phyloP scores from a whole-genome alignment of 2,888 invertebrate species.

The Apomyelois bistriatella region DNA sequence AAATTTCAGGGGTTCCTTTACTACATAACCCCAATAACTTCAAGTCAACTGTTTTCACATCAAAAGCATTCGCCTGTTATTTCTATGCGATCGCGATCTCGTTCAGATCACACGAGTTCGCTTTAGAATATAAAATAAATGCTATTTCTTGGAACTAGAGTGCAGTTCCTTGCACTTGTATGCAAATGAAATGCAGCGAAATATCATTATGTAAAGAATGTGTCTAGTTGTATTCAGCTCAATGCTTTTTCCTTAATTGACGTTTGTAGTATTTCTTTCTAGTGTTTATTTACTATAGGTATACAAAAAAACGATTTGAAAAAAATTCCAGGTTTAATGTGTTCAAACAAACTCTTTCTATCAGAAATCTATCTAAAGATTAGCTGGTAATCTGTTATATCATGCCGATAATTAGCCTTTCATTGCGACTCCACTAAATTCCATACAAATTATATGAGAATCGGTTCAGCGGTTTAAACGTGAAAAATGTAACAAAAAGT shows the following conservation, averaged over 20 bases:
- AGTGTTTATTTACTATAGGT: too few relatives aligned
- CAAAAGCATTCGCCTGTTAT: neutral
- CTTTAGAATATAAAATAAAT: neutral
- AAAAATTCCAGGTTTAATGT: too few relatives aligned
- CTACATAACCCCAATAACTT: neutral
- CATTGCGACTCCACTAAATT: too few relatives aligned
- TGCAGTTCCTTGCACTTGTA: slow-evolving; percentile 3
- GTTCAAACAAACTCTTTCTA: too few relatives aligned
- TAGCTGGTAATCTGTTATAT: too few relatives aligned
- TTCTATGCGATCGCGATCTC: neutral
- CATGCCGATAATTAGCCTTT: too few relatives aligned
- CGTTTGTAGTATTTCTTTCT: neutral
- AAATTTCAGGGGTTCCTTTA: neutral
- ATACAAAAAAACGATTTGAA: too few relatives aligned
- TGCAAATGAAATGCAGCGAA: neutral
- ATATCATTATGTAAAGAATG: neutral
- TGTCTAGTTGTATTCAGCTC: neutral
- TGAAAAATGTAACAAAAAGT: too few relatives aligned
- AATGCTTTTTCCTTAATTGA: neutral
- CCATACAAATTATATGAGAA: too few relatives aligned
- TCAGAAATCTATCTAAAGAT: too few relatives aligned
- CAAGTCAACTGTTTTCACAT: neutral
- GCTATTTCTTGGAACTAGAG: neutral
- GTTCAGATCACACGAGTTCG: neutral
- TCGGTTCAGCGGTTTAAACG: too few relatives aligned